Percentiles rank a stretch among this genome's conserved stretches.
Evolutionary conservation across 1,140 invertebrate genomes (phyloP).

Genomic region (Euschistus heros): DNA sequence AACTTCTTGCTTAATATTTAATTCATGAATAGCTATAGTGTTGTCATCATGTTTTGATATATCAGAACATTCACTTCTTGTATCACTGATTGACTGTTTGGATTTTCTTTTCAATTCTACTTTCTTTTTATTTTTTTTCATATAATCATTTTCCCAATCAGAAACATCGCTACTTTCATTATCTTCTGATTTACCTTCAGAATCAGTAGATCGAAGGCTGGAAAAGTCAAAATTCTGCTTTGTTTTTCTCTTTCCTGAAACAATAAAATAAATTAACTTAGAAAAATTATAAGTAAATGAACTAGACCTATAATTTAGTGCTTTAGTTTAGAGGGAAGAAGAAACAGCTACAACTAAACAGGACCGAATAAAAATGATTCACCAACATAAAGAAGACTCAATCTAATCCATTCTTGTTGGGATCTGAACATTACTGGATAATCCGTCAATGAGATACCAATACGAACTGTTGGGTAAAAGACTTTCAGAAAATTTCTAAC

Average conservation of each 20-base stretch:
- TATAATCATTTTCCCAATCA: conserved; percentile 20
- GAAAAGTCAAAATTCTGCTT: conserved; percentile 5
- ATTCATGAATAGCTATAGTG: not conserved
- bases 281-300: not conserved
- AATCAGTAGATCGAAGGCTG: not conserved
- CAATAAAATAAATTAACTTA: not conserved
- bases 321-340: no score
- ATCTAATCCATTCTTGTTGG: no score
- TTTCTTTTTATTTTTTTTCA: conserved; percentile 17
- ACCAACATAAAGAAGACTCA: no score
- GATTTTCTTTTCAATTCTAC: not conserved
- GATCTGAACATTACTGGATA: no score
- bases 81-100: not conserved
- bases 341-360: no score
- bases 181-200: not conserved
- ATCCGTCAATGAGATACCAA: no score
- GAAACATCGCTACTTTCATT: conserved; percentile 15
- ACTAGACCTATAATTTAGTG: no score
- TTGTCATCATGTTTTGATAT: not conserved
- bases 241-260: conserved; percentile 6
- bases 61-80: not conserved
- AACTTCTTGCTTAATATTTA: not conserved
- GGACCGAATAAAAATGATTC: no score
- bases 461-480: no score
- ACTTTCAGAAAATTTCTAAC: no score